Percentiles rank a stretch among this genome's conserved stretches.
These are phyloP conservation scores for Camarhynchus parvulus DNA, from an alignment of 2,113 vertebrate genomes.

Conservation along the genomic window DNA sequence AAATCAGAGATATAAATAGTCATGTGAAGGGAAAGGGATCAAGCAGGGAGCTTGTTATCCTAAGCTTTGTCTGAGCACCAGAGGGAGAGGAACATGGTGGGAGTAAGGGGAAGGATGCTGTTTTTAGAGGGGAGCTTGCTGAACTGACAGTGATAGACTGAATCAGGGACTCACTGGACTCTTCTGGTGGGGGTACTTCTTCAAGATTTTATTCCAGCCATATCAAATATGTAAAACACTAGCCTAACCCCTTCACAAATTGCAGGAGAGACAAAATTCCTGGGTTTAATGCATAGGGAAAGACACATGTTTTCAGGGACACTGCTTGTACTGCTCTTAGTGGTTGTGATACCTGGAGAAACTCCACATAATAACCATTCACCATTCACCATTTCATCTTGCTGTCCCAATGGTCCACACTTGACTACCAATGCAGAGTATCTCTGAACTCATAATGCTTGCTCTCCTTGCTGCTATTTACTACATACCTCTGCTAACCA, in stretches of 20 bases:
- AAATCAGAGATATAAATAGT: background rate
- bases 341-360: background rate
- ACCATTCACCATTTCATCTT: background rate
- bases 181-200: background rate
- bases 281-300: background rate
- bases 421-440: background rate
- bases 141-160: background rate
- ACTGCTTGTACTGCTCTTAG: background rate
- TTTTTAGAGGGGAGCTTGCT: background rate
- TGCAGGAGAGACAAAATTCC: background rate
- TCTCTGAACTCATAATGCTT: background rate
- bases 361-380: background rate
- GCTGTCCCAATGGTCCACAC: background rate
- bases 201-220: background rate
- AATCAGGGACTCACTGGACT: background rate
- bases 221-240: background rate
- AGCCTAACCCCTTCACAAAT: background rate
- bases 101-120: background rate
- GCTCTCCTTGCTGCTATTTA: background rate
- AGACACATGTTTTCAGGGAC: background rate
- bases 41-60: background rate
- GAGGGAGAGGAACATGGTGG: background rate
- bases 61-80: background rate
- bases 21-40: background rate
- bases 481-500: background rate